phyloP scores from a whole-genome alignment of 2,113 vertebrate genomes.

The Setophaga petechia region DNA sequence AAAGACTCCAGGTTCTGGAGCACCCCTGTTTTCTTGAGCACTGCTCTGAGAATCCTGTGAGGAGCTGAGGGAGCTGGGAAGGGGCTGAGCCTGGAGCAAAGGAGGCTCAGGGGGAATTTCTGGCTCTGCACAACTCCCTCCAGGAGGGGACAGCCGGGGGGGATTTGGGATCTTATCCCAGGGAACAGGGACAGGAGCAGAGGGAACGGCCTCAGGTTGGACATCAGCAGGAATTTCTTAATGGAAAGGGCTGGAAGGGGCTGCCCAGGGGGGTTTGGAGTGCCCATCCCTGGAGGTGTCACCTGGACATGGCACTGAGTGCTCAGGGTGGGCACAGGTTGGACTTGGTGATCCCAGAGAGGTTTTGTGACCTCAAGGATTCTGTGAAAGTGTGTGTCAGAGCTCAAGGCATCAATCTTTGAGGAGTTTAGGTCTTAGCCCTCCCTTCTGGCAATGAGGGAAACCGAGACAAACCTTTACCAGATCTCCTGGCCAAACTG shows the following conservation, averaged over 20 bases:
- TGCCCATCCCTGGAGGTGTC: not conserved
- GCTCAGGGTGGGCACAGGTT: not conserved
- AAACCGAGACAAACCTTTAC: not conserved
- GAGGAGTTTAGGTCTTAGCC: not conserved
- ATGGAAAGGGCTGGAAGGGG: not conserved
- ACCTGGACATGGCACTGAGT: rapidly evolving
- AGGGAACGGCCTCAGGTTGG: not conserved
- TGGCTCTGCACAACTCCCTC: not conserved
- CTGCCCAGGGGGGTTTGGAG: not conserved
- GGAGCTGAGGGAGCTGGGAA: not conserved
- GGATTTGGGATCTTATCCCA: not conserved
- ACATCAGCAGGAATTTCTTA: not conserved
- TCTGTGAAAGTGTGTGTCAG: not conserved
- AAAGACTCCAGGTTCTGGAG: not conserved
- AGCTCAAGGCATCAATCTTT: not conserved
- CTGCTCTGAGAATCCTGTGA: not conserved
- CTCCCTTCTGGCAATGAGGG: not conserved
- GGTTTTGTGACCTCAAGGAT: not conserved
- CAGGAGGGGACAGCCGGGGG: not conserved
- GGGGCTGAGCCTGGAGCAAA: not conserved
- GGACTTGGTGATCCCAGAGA: rapidly evolving
- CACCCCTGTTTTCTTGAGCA: not conserved
- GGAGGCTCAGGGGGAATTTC: not conserved
- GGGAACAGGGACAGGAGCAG: not conserved
- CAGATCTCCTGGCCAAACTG: not conserved